Evolutionary conservation across 2,888 invertebrate species (phyloP).

Genomic region (Cheilosia variabilis): DNA sequence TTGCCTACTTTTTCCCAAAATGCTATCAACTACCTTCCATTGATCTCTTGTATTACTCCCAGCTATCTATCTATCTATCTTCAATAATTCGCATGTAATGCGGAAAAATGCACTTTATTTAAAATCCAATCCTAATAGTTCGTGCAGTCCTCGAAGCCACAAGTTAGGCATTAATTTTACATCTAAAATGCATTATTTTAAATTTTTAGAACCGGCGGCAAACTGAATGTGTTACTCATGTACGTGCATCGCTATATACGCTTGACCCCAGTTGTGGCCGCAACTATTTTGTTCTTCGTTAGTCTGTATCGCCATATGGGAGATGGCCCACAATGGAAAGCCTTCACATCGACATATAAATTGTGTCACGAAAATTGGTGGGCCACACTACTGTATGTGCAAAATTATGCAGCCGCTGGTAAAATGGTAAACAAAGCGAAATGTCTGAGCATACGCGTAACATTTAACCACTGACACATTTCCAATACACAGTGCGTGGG

Average conservation of each 20-base stretch:
- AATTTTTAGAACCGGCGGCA: slow-evolving; percentile 40
- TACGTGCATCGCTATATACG: slow-evolving; percentile 79
- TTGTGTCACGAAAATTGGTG: slow-evolving; percentile 82
- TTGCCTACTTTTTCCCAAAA: too few species aligned
- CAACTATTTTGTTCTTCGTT: slow-evolving; percentile 82
- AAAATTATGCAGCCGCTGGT: slow-evolving; percentile 80
- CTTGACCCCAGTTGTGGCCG: slow-evolving; percentile 84
- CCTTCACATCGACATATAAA: slow-evolving; percentile 33
- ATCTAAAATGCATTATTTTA: neutral
- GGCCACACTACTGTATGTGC: slow-evolving; percentile 81
- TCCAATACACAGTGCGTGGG: slow-evolving; percentile 82
- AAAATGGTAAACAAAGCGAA: slow-evolving; percentile 74
- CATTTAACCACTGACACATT: neutral
- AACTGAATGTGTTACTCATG: slow-evolving; percentile 70
- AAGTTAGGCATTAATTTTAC: too few species aligned
- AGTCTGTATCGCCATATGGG: slow-evolving; percentile 83
- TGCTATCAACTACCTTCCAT: too few species aligned
- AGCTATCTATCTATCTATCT: too few species aligned
- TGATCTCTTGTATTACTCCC: too few species aligned
- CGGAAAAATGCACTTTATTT: too few species aligned
- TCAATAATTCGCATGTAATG: too few species aligned
- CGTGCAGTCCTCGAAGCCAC: too few species aligned
- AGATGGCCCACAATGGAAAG: slow-evolving; percentile 84
- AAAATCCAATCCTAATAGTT: too few species aligned
- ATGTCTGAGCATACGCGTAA: neutral